A percentile compares a stretch with the other conserved stretches of the same genome.
Evolutionary conservation across 2,113 vertebrate species (phyloP).

Genomic region (Chiloscyllium plagiosum): DNA sequence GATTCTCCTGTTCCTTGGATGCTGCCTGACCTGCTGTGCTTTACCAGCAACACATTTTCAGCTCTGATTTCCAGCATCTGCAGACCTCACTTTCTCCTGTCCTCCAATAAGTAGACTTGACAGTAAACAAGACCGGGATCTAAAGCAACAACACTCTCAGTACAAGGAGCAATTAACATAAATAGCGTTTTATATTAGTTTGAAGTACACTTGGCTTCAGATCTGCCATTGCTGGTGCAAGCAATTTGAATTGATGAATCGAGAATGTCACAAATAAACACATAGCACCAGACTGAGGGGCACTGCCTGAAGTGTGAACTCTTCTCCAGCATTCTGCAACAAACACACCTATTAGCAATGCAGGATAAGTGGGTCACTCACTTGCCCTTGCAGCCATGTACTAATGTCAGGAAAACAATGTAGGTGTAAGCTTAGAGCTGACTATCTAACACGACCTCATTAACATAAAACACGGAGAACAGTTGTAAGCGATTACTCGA

Average conservation of each 20-base stretch:
- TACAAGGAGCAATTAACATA: not conserved
- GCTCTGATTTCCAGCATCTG: too few species aligned
- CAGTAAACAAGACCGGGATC: not conserved
- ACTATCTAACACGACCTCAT: not conserved
- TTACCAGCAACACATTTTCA: too few species aligned
- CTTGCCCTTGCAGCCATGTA: not conserved
- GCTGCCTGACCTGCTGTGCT: too few species aligned
- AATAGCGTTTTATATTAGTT: not conserved
- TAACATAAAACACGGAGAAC: not conserved
- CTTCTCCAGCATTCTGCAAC: not conserved
- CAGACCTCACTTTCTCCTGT: too few species aligned
- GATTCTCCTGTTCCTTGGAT: too few species aligned
- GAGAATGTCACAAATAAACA: not conserved
- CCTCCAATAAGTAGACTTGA: not conserved
- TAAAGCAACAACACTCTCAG: not conserved
- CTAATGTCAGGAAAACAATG: not conserved
- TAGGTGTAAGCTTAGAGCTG: not conserved
- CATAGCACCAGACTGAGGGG: not conserved
- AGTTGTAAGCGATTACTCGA: not conserved
- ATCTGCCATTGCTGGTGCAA: not conserved
- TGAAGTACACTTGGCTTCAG: not conserved
- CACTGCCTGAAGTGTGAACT: not conserved
- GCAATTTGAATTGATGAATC: not conserved
- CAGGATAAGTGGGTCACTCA: not conserved
- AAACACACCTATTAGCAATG: not conserved